Evolutionary conservation across 53 echinoderm and acorn worm species (phyloP), one percentile per base, ranked within the genome.

Genomic region (Holothuria leucospilota): DNA sequence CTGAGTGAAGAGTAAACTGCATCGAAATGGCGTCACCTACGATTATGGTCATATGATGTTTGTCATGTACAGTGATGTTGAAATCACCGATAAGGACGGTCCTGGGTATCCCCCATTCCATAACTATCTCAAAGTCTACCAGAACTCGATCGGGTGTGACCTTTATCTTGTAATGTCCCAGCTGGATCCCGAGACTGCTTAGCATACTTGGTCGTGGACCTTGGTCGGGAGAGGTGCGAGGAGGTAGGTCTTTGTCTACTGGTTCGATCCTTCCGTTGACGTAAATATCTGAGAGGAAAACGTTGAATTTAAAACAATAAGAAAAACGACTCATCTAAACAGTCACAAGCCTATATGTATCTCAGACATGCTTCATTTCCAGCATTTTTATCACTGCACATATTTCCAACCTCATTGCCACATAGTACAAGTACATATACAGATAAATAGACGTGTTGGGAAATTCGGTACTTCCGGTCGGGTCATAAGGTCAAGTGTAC

Each of bases 1-100:
- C 81, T 59, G 77, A 65, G 49, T 90, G 90, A 40, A 38, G 53
- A 59, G 68, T 78, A n/a, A 90, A 21, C 64, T 59, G 62, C 85
- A 90, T 27, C 38, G 27, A 39, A 69, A 90, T 78, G 51, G 58
- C 79, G n/a, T 85, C 78, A 40, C 68, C 85, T 14, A 85, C 68
- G 2, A 38, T 51, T 34, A 90, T 85, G 40, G 85, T 85, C 59
- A 90, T 58, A 27, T 79, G 20, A 18, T 42, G 78, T 28, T 80
- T 81, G 58, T 68, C 41, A 39, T 39, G 16, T 40, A 82, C 18
- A 2, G 80, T 80, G 15, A 80, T 80, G 56, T 80, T 80, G 38
- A 53, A 80, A 8, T 29, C 34, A 0, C 61, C 62, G 20, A 80
- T 80, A 1, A 80, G 28, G 15, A 80, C 62, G 4, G 80, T 59